These are phyloP conservation scores for Bugula neritina DNA, from an alignment of 2,888 invertebrate genomes.

Conservation along the genomic window DNA sequence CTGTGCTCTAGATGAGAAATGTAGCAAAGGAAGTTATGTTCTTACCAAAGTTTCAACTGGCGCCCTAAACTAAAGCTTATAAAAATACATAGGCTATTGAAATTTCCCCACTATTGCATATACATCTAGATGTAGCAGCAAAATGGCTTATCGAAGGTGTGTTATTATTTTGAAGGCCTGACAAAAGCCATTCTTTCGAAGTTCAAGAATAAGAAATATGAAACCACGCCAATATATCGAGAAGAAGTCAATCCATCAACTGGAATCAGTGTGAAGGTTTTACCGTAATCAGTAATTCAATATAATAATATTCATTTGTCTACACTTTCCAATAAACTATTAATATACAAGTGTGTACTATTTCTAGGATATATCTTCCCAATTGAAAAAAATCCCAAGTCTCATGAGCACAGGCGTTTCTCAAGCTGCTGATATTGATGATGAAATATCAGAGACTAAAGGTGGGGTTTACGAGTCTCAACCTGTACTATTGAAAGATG, in stretches of 20 bases:
- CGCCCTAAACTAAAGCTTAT: too few relatives aligned
- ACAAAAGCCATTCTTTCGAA: background rate
- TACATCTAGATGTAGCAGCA: too few relatives aligned
- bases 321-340: too few relatives aligned
- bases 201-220: background rate
- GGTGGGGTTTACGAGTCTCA: slow-evolving; percentile 13
- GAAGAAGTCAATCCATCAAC: background rate
- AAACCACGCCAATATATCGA: background rate
- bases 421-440: background rate
- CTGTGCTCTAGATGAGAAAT: too few relatives aligned
- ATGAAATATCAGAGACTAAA: background rate
- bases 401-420: background rate
- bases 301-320: too few relatives aligned
- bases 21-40: too few relatives aligned
- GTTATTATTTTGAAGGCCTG: background rate
- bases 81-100: too few relatives aligned
- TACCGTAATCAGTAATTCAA: too few relatives aligned
- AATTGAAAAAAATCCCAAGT: background rate
- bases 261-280: background rate
- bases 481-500: background rate
- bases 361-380: background rate
- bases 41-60: too few relatives aligned
- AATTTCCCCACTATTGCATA: too few relatives aligned
- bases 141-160: too few relatives aligned
- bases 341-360: too few relatives aligned